A percentile compares a stretch with the other conserved stretches of the same genome.
Evolutionary conservation across 1,140 invertebrate species (phyloP).

Genomic region (Tetramorium alpestre): DNA sequence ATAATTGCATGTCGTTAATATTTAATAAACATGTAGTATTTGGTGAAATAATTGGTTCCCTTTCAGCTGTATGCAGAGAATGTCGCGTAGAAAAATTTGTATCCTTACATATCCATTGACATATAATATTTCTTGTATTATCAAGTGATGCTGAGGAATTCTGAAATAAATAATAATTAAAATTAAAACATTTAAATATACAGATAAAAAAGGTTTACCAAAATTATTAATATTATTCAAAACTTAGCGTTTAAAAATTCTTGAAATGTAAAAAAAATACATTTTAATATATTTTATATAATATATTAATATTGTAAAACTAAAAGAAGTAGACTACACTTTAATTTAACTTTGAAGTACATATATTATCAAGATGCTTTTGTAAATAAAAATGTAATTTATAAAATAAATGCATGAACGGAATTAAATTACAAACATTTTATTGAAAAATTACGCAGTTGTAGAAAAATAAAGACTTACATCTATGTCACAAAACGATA

Average conservation of each 20-base stretch:
- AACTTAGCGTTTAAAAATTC: too few relatives aligned
- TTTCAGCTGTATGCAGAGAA: conserved; percentile 52
- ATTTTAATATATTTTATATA: too few relatives aligned
- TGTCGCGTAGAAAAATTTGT: conserved; percentile 57
- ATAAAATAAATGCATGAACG: too few relatives aligned
- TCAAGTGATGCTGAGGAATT: conserved; percentile 25
- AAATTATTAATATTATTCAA: background rate
- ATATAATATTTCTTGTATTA: conserved; percentile 49
- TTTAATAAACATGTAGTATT: conserved; percentile 70
- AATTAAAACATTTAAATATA: background rate
- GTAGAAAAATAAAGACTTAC: conserved; percentile 44
- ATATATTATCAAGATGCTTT: too few relatives aligned
- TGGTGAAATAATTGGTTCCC: conserved; percentile 71
- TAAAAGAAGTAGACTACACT: too few relatives aligned
- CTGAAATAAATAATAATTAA: conserved; percentile 31
- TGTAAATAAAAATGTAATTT: background rate
- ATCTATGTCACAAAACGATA: conserved; percentile 76
- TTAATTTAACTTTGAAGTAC: too few relatives aligned
- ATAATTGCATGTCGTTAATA: conserved; percentile 42
- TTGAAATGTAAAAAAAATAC: too few relatives aligned
- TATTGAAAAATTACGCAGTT: background rate
- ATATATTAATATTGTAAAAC: too few relatives aligned
- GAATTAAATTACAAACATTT: background rate
- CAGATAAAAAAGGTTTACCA: background rate
- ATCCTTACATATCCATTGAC: conserved; percentile 72